Evolutionary conservation across 1,140 invertebrate species (phyloP).

Genomic region (Trachymyrmex cornetzi): DNA sequence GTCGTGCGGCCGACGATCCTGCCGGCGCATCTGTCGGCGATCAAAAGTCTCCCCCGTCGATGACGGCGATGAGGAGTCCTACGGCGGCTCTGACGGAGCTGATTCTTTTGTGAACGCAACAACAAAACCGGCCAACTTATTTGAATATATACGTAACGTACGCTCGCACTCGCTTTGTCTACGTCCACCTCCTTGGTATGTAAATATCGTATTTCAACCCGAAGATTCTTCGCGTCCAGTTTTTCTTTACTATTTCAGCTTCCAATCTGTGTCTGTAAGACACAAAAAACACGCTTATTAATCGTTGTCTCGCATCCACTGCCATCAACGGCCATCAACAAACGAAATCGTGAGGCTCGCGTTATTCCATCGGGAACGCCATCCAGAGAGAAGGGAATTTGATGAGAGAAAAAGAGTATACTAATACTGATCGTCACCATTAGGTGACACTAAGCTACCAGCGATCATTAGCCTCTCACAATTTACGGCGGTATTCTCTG

Average conservation of each 20-base stretch:
- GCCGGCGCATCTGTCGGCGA: conserved; percentile 35
- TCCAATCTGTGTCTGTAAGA: not conserved
- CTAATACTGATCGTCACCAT: conserved; percentile 2
- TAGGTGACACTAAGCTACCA: conserved; percentile 16
- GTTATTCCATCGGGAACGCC: conserved; percentile 13
- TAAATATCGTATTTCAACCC: conserved; percentile 19
- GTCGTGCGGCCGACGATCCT: conserved; percentile 55
- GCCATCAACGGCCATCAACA: not conserved
- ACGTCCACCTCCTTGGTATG: not conserved
- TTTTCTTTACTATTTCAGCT: conserved; percentile 3
- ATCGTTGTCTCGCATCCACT: conserved; percentile 9
- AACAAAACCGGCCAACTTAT: conserved; percentile 55
- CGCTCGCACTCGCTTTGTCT: conserved; percentile 35
- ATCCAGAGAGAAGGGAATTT: not conserved
- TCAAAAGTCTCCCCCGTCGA: conserved; percentile 41
- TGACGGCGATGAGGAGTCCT: conserved; percentile 40
- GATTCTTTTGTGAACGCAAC: conserved; percentile 57
- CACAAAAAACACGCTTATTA: conserved; percentile 6
- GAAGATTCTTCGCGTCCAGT: not conserved
- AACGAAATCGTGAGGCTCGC: conserved; percentile 1
- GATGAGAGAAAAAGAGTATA: conserved; percentile 5
- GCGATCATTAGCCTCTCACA: conserved; percentile 46
- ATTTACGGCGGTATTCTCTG: conserved; percentile 35
- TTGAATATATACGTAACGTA: conserved; percentile 56
- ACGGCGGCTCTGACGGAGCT: conserved; percentile 54